Base-by-base conservation (phyloP, 1,140 invertebrate genomes). In the Chymomyza costata region DNA sequence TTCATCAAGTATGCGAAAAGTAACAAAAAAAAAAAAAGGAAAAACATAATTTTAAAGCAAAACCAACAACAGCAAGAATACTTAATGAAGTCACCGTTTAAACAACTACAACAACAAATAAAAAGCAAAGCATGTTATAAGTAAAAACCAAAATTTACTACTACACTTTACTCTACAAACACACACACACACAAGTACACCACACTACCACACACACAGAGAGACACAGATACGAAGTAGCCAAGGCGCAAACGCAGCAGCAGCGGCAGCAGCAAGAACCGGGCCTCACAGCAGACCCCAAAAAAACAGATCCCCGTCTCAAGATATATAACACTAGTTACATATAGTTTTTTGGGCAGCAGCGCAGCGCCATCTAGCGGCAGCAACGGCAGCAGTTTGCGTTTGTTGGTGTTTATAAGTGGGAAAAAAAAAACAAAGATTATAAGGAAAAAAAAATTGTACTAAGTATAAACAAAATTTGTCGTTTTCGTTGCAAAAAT, bases 61-160 rank as follows among this genome's bases (percentile, higher is more conserved):
- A 58, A 59, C 65, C 48, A 76, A 71, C 65, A 62, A 66, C 43
- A 58, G 25, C 18, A 25, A 47, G 31, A 76, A 71, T 44, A 80
- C 62, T 71, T 71, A 76, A 76, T 52, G 71, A 80, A 78, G 71
- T 76, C 73, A 78, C 71, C 73, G 71, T 78, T 78, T 67, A 73
- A 73, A 59, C 61, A 65, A 57, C 49, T 28, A 46, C 34, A 46
- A 58, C 46, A 45, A 63, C 13, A 10, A 52, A 39, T 17, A 28
- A 45, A 57, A 39, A 69, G 64, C 35, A 68, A 67, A 58, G 51
- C 67, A 80, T 56, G 51, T 68, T 76, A 65, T 65, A 54, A 65
- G 53, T 38, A 70, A 64, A 40, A 46, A 49, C 44, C 58, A 37
- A 46, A 78, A 78, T 57, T 60, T 63, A 78, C 63, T 61, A 71